Evolutionary conservation across 2,113 vertebrate genomes (phyloP).

Genomic region (Prochilodus magdalenae): DNA sequence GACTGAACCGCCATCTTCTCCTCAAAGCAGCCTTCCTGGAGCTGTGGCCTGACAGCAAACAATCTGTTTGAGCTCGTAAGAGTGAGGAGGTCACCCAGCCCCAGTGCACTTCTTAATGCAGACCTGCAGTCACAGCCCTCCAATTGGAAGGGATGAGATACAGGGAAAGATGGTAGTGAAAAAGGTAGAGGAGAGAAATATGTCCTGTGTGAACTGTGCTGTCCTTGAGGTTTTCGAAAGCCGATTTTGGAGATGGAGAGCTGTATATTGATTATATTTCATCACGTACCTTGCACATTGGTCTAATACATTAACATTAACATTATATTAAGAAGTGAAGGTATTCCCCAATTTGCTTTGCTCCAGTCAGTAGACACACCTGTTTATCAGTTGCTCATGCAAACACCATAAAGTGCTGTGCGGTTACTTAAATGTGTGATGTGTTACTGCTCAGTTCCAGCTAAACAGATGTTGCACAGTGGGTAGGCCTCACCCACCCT

Average conservation of each 20-base stretch:
- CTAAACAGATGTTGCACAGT: constrained; percentile 42
- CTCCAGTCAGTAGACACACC: constrained; percentile 19
- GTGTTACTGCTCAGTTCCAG: background rate
- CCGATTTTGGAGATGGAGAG: background rate
- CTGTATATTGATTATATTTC: constrained; percentile 29
- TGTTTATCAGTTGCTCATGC: constrained; percentile 49
- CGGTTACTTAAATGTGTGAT: constrained; percentile 30
- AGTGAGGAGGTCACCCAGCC: constrained; percentile 48
- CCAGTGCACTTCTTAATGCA: constrained; percentile 50
- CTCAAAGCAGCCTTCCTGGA: constrained; percentile 32
- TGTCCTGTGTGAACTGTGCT: background rate
- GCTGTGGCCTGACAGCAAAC: constrained; percentile 47
- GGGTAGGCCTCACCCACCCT: no score
- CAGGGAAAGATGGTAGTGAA: background rate
- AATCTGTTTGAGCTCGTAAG: constrained; percentile 55
- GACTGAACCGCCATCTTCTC: constrained; percentile 32
- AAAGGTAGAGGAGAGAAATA: background rate
- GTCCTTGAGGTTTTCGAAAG: constrained; percentile 12
- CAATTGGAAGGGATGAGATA: constrained; percentile 8
- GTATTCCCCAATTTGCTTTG: constrained; percentile 28
- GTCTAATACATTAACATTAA: constrained; percentile 20
- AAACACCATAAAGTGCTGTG: constrained; percentile 50
- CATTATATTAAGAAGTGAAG: constrained; percentile 27
- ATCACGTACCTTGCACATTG: constrained; percentile 20
- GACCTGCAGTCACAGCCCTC: constrained; percentile 38